Evolutionary conservation across 2,797 vertebrate genomes (phyloP).

Genomic region (Salmo trutta): DNA sequence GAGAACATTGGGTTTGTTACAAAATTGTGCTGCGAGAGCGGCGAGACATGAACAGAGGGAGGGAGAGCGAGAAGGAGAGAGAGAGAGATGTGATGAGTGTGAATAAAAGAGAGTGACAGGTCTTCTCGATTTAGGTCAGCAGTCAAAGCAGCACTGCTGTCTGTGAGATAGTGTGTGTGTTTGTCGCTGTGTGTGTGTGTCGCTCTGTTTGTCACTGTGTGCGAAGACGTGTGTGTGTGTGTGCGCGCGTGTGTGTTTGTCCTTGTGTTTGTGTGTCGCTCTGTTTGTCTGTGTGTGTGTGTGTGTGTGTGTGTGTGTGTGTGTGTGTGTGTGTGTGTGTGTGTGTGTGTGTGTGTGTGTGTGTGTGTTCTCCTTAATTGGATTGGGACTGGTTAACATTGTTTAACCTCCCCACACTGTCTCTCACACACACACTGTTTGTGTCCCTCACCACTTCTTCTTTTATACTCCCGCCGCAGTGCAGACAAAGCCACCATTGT

Average conservation of each 20-base stretch:
- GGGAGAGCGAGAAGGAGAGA: constrained; percentile 16
- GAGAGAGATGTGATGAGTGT: constrained; percentile 68
- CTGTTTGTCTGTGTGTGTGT: constrained; percentile 41
- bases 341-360: constrained; percentile 17
- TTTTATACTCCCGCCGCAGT: constrained; percentile 34
- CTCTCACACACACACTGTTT: constrained; percentile 12
- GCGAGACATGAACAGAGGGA: background rate
- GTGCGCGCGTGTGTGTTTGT: constrained; percentile 5
- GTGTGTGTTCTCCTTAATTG: constrained; percentile 68
- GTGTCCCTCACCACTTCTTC: constrained; percentile 14
- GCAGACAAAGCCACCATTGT: constrained; percentile 75
- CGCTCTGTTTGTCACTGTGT: constrained; percentile 6
- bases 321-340: constrained; percentile 9
- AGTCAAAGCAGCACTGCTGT: constrained; percentile 68
- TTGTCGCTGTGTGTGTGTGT: constrained; percentile 17
- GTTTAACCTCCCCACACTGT: constrained; percentile 69
- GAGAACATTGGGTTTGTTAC: background rate
- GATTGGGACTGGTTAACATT: constrained; percentile 73
- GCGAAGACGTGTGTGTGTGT: constrained; percentile 11
- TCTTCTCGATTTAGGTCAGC: constrained; percentile 76
- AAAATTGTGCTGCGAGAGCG: background rate
- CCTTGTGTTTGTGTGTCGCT: background rate
- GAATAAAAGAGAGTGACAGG: constrained; percentile 80
- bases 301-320: constrained; percentile 14
- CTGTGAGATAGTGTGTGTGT: constrained; percentile 46